Evolutionary conservation across 2,888 invertebrate genomes (phyloP).

Genomic region (Cancer borealis): DNA sequence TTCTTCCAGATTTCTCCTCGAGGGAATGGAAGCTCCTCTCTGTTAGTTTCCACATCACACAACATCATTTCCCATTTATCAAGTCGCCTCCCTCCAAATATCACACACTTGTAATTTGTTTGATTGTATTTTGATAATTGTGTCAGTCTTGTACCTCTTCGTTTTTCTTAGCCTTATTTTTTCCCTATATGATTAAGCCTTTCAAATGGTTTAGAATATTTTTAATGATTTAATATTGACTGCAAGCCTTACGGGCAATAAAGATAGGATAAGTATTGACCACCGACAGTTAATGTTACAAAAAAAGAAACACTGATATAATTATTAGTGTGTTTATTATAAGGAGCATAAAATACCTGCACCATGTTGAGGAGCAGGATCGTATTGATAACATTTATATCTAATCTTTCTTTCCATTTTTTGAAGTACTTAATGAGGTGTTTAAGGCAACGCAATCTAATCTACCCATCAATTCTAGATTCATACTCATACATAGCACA

Average conservation of each 20-base stretch:
- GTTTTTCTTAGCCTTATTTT: background rate
- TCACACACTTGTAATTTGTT: background rate
- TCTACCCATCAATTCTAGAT: background rate
- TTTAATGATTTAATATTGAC: background rate
- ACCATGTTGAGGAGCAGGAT: background rate
- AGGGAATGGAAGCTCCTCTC: background rate
- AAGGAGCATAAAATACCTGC: background rate
- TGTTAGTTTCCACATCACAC: background rate
- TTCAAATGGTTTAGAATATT: background rate
- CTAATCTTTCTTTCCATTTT: background rate
- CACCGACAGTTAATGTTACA: background rate
- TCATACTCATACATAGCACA: background rate
- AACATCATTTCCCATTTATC: background rate
- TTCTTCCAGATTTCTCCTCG: background rate
- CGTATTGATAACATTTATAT: background rate
- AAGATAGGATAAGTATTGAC: background rate
- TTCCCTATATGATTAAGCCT: background rate
- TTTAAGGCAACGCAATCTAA: background rate
- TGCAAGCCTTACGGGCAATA: background rate
- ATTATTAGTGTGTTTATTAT: background rate
- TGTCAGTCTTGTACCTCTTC: background rate
- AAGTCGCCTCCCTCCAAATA: background rate
- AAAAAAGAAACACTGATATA: background rate
- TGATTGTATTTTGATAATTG: constrained; percentile 1
- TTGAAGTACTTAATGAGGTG: background rate